phyloP scores from a whole-genome alignment of 2,888 invertebrate species.

The Unio delphinus region DNA sequence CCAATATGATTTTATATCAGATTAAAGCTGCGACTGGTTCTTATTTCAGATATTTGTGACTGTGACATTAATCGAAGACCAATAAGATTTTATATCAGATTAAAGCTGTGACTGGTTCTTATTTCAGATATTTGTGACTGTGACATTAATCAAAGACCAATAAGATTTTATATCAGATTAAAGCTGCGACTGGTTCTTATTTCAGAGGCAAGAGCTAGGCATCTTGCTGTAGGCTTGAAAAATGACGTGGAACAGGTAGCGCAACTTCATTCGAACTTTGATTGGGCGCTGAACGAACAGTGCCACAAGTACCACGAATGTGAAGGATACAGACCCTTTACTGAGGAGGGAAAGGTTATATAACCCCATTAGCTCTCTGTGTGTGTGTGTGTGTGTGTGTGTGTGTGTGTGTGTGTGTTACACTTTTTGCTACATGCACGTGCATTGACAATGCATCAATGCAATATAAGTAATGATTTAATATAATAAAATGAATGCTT shows the following conservation, averaged over 20 bases:
- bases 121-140: background rate
- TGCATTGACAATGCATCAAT: background rate
- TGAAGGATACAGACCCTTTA: conserved; percentile 32
- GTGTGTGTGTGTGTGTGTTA: no score
- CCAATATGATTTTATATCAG: no score
- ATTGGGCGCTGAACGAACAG: conserved; percentile 51
- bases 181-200: background rate
- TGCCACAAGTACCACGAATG: conserved; percentile 45
- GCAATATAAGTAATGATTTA: background rate
- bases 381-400: no score
- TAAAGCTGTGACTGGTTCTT: no score
- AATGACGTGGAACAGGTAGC: conserved; percentile 44
- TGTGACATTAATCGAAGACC: no score
- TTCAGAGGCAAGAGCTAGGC: conserved; percentile 39
- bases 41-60: no score
- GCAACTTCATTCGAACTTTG: conserved; percentile 37
- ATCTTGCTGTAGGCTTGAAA: conserved; percentile 47
- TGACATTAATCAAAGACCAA: no score
- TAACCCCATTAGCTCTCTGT: background rate
- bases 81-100: no score
- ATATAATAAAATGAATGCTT: no score
- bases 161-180: background rate
- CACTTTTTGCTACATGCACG: background rate
- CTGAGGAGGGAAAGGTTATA: conserved; percentile 39
- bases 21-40: no score